Base-by-base conservation (phyloP, 2,888 invertebrate species). In the Lithophane socia region DNA sequence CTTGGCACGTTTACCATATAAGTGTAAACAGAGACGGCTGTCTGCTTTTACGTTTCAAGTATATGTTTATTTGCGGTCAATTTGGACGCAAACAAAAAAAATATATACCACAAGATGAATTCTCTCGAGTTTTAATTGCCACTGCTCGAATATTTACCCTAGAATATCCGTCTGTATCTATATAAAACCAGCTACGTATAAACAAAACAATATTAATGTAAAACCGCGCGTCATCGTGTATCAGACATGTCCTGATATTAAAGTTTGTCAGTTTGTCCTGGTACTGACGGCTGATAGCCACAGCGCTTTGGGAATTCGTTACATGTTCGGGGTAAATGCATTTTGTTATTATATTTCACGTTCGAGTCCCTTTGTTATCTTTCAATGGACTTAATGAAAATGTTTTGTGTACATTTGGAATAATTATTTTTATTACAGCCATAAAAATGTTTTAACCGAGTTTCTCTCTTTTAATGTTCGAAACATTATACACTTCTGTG, bases 231-330 rank as follows among this genome's bases (percentile, higher is more conserved):
- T 86, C 82, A 80, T 67, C 74, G 64, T 77, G 78, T 86, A 73
- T 82, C 75, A 79, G 77, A 73, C 73, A 73, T 78, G 75, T 84
- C 56, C 84, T 65, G 79, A 88, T 86, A 88, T 82, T 84, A 86
- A 84, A 86, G 85, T 84, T 79, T 74, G 79, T 84, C 88, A 86
- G 78, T 78, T 75, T 52, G 72, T 69, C 52, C 69, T 87, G 88
- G 58, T 61, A 73, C 82, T 86, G 87, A 87, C 82, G 67, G 73
- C 82, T 78, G 87, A 86, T 84, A 87, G 75, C 82, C 85, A 61
- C 79, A 84, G 67, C 79, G 79, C 80, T 86, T 79, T 84, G 87
- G 87, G 87, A 84, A 87, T 87, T 75, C 70, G 56, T 66, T 66
- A 80, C 77, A 80, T 73, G 80, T 73, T 71, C 69, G 29, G 52